phyloP scores from a whole-genome alignment of 2,113 vertebrate genomes.

The Mustela lutreola region DNA sequence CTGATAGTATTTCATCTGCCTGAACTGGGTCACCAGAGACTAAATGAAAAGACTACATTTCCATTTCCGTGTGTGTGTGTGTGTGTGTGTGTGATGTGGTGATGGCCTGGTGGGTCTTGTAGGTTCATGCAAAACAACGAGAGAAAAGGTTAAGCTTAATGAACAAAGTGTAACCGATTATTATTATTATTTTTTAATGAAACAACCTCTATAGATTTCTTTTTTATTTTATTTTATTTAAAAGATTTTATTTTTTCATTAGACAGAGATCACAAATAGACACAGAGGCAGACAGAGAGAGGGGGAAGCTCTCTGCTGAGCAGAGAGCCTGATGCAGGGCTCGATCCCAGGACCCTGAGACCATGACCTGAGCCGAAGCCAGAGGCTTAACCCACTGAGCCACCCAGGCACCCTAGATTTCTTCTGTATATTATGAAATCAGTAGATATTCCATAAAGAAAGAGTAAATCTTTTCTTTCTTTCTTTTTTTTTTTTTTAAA shows the following conservation, averaged over 20 bases:
- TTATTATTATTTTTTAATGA: background rate
- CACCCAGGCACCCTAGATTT: background rate
- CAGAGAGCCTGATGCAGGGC: too few species aligned
- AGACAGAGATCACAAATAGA: too few species aligned
- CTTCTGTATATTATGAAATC: background rate
- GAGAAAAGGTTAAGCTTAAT: background rate
- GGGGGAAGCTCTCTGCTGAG: too few species aligned
- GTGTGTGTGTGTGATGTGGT: background rate
- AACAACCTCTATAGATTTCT: constrained; percentile 10
- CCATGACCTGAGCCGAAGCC: too few species aligned
- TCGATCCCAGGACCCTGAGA: too few species aligned
- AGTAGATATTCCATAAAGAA: background rate
- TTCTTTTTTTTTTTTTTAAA: background rate
- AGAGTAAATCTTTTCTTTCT: background rate
- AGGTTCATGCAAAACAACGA: background rate
- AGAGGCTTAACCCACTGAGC: too few species aligned
- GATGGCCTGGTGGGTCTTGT: background rate
- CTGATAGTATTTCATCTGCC: background rate
- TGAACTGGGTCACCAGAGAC: background rate
- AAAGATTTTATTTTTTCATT: too few species aligned
- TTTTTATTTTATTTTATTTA: background rate
- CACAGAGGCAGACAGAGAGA: too few species aligned
- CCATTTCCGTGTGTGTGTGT: background rate
- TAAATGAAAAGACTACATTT: background rate
- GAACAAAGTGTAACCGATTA: background rate